Base-by-base conservation (phyloP, 2,113 vertebrate species). In the Acanthisitta chloris region DNA sequence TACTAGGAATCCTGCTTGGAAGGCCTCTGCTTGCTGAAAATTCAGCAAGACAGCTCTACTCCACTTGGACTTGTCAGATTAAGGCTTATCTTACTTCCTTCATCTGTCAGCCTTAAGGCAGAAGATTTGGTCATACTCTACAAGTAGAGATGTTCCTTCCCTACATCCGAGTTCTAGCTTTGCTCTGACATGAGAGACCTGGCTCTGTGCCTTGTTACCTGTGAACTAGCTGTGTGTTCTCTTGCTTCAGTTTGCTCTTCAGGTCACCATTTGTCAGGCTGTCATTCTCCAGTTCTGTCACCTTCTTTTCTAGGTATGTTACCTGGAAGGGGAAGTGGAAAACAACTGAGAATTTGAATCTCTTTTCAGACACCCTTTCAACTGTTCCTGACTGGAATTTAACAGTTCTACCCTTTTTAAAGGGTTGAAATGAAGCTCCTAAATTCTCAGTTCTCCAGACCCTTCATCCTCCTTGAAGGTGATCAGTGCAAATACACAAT, bases 151-250 rank as follows among this genome's bases (percentile, higher is more conserved):
- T 40, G 21, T 25, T 78, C 43, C 74, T 77, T 87, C 38, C 15
- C 42, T 46, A 40, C 29, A 55, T 2, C 36, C 77, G 34, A 40
- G 57, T 33, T 54, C 33, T 28, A 48, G 38, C 48, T 86, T 64
- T 64, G 26, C 43, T 74, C 59, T 71, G 38, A 73, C 46, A 33
- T 0, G 29, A 49, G 64, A 40, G 57, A 81, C n/a, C n/a, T 21
- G 17, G 17, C 33, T 72, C 70, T 3, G 2, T 48, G 45, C 42
- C 70, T 85, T 33, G 55, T 90, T 97, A 99, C 99, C 99, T 99
- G 98, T 99, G 99, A 19, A 99, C 99, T 16, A 99, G 98, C 55
- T 99, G 99, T 0, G 98, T 99, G 95, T 99, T 99, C 83, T 99
- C 99, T 91, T 99, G 99, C 91, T 99, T 99, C 92, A 99, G 97